Conservation (phyloP, 2,888 invertebrate genomes). For the Caenorhabditis uteleia region DNA sequence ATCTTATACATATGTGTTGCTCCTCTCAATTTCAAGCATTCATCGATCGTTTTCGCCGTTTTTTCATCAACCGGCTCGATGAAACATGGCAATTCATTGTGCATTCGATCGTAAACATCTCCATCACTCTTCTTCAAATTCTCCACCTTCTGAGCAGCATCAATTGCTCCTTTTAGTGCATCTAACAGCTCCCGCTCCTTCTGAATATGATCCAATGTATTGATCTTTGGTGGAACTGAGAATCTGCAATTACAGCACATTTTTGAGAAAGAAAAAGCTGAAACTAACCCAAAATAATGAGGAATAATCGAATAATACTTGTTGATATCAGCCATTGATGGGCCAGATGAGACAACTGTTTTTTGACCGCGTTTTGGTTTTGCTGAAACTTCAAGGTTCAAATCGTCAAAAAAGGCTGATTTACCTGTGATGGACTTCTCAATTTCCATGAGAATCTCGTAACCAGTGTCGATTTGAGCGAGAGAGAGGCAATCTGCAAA, state of each 20-base stretch:
- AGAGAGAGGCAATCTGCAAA: conserved; percentile 23
- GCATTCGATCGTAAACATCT: conserved; percentile 30
- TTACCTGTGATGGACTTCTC: conserved; percentile 14
- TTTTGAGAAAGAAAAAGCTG: neutral
- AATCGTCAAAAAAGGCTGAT: neutral
- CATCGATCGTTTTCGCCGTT: conserved; percentile 12
- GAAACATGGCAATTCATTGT: conserved; percentile 26
- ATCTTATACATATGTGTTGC: conserved; percentile 22
- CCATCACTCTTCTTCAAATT: conserved; percentile 12
- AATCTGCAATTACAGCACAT: conserved; percentile 8
- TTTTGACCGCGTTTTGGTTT: neutral
- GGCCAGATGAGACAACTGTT: neutral
- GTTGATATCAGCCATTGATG: conserved; percentile 14
- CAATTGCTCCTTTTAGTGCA: conserved; percentile 29
- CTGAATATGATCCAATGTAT: conserved; percentile 12
- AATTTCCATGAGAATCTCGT: conserved; percentile 22
- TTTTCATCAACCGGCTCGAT: conserved; percentile 15
- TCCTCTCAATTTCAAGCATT: conserved; percentile 19
- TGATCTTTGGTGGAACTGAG: conserved; percentile 29
- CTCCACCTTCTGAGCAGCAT: conserved; percentile 24
- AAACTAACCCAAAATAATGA: conserved; percentile 22
- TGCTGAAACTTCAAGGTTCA: no score
- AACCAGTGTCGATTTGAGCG: conserved; percentile 23
- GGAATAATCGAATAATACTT: conserved; percentile 38
- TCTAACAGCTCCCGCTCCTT: conserved; percentile 29